Base-by-base conservation (phyloP, 2,888 invertebrate species). In the Diarsia mendica region DNA sequence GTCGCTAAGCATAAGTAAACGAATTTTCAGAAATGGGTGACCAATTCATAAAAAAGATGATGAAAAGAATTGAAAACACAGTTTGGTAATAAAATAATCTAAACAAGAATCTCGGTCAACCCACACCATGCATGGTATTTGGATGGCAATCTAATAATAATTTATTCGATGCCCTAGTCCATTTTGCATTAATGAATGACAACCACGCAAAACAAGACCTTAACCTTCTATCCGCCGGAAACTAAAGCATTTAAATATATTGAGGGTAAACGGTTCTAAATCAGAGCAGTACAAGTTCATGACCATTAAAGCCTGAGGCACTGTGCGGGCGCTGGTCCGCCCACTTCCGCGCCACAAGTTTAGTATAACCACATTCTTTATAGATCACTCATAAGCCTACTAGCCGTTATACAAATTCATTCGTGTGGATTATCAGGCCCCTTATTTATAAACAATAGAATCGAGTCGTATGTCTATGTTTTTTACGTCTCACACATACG, bases 241-340 rank as follows among this genome's bases (percentile, higher is more conserved):
- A 65, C 28, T 33, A 58, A 46, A 44, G 6, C n/a, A 67, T 67
- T 79, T 68, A 60, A 64, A 67, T 67, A 49, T 13, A 55, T 51
- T 13, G 28, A 48, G 28, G 48, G 33, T 63, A 58, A 66, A 53
- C 20, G n/a, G 51, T 55, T 33, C 66, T 66, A 74, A 67, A 63
- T 23, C 49, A 39, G 23, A 74, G 44, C 55, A 33, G 10, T 49
- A 63, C 75, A 73, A 72, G 77, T 74, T 75, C 73, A 58, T 68
- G 73, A 79, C 15, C 58, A 60, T 66, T 60, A 65, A 49, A 61
- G 61, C 68, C 33, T 53, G 39, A 6, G 46, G 48, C 33, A 13
- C 39, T 74, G 83, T 49, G 82, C 51, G 39, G 58, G 65, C 72
- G 72, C 83, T 48, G 33, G 58, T 73, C 61, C 69, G 66, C 83